Conservation (phyloP, 2,888 invertebrate genomes). For the Drosophila tanythrix region DNA sequence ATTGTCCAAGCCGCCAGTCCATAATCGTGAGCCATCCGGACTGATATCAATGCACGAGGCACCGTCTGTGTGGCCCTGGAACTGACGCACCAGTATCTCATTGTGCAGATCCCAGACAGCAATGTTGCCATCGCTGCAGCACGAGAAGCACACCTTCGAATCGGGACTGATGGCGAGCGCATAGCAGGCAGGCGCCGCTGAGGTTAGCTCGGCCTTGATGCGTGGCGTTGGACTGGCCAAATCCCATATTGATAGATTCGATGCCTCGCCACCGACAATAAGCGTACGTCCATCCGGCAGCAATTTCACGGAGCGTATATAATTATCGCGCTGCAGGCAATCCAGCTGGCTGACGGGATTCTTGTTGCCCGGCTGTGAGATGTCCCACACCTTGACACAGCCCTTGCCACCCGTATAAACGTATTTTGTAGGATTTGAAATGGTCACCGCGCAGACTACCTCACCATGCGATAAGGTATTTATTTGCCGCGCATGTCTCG, state of each 20-base stretch:
- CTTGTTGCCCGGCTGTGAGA: slow-evolving; percentile 90
- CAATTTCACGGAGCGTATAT: slow-evolving; percentile 97
- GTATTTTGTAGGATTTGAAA: slow-evolving; percentile 93
- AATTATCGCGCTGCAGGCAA: slow-evolving; percentile 97
- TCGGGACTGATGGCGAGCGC: slow-evolving; percentile 98
- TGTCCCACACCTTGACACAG: slow-evolving; percentile 95
- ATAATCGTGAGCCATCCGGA: slow-evolving; percentile 94
- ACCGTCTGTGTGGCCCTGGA: slow-evolving; percentile 98
- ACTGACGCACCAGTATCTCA: slow-evolving; percentile 95
- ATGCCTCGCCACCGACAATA: slow-evolving; percentile 98
- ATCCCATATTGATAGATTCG: slow-evolving; percentile 98
- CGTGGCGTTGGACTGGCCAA: slow-evolving; percentile 95
- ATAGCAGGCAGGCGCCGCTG: slow-evolving; percentile 98
- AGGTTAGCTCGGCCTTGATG: slow-evolving; percentile 95
- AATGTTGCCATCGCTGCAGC: slow-evolving; percentile 99
- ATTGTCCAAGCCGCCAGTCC: slow-evolving; percentile 98
- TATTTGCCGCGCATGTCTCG: slow-evolving; percentile 94
- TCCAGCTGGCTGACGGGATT: slow-evolving; percentile 94
- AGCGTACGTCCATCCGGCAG: slow-evolving; percentile 96
- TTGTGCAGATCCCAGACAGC: slow-evolving; percentile 97
- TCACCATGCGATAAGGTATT: slow-evolving; percentile 97
- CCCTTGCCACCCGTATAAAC: slow-evolving; percentile 99
- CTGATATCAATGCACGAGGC: slow-evolving; percentile 99
- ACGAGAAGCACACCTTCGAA: slow-evolving; percentile 98
- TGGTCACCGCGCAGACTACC: slow-evolving; percentile 98